Base-by-base conservation (phyloP, 2,113 vertebrate species). In the Ia io region DNA sequence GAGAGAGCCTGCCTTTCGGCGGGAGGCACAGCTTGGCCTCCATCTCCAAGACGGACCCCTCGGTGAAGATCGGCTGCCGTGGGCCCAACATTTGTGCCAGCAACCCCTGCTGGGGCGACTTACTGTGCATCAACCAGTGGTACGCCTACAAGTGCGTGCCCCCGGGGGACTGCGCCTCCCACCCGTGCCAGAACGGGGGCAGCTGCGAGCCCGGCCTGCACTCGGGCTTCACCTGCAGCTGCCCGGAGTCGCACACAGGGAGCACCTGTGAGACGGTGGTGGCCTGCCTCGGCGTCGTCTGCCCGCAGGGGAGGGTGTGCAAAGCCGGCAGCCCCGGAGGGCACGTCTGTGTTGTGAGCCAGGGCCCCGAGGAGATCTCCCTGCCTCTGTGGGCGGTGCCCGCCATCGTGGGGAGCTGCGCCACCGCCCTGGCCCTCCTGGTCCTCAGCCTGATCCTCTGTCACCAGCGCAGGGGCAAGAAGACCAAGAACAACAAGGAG, bases 341-440 rank as follows among this genome's bases (percentile, higher is more conserved):
- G 6, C 99, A 99, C 44, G 79, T 98, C 49, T 99, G 99, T 90
- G 98, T 99, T 7, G 98, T 97, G 0, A 97, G 97, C 1, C 97
- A 98, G 0, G 98, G 96, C 3, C 97, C 98, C 0, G 98, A 99
- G 0, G 98, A 99, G 47, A 97, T 99, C 77, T 98, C 99, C 8
- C 97, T 99, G 79, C 99, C 99, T 0, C 99, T 99, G 84, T 99
- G 99, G 99, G 99, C 99, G 0, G 99, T 99, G 88, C 99, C 99
- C 0, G 99, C 99, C 30, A 99, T 99, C 1, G 99, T 99, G 85
- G 99, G 99, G 76, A 99, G 99, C 97, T 99, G 99, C 0, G 99
- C 99, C 1, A 99, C 99, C 0, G 97, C 99, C 56, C 98, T 99
- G 2, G 99, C 99, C 0, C 93, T 99, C 88, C 98, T 99, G 91